A percentile compares a stretch with the other conserved stretches of the same genome.
phyloP scores from a whole-genome alignment of 2,797 vertebrate genomes.

The Falco cherrug region DNA sequence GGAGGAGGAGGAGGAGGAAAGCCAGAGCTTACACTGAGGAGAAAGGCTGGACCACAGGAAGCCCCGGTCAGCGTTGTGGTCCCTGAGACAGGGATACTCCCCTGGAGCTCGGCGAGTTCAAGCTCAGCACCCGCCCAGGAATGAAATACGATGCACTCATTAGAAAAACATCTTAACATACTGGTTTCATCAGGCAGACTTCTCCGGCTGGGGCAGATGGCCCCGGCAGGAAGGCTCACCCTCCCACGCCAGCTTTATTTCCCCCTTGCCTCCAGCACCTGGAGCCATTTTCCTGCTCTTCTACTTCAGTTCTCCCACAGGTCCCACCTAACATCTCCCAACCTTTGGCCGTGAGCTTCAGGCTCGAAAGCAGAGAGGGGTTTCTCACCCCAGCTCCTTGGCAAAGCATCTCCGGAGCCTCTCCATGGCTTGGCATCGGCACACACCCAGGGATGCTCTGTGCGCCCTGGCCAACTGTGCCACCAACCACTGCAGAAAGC shows the following conservation, averaged over 20 bases:
- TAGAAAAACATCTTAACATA: neutral
- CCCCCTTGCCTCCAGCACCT: neutral
- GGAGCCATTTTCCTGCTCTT: neutral
- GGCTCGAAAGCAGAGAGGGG: rapidly evolving
- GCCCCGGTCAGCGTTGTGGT: too few relatives aligned
- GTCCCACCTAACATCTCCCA: neutral
- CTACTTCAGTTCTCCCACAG: neutral
- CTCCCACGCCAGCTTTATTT: neutral
- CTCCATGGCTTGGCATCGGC: neutral
- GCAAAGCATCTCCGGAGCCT: neutral
- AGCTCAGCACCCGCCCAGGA: neutral
- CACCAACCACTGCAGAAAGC: neutral
- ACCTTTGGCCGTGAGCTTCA: rapidly evolving
- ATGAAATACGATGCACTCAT: rapidly evolving
- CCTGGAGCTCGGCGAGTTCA: neutral
- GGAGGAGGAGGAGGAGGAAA: neutral
- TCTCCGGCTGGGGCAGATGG: neutral
- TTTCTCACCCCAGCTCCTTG: neutral
- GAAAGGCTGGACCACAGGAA: neutral
- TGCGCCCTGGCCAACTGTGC: neutral
- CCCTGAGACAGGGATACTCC: neutral
- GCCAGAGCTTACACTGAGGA: neutral
- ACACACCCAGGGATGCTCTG: neutral
- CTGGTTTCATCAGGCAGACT: rapidly evolving
- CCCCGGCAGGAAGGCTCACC: neutral